These are phyloP conservation scores for Neria commutata DNA, from an alignment of 2,888 invertebrate genomes.

Conservation along the genomic window DNA sequence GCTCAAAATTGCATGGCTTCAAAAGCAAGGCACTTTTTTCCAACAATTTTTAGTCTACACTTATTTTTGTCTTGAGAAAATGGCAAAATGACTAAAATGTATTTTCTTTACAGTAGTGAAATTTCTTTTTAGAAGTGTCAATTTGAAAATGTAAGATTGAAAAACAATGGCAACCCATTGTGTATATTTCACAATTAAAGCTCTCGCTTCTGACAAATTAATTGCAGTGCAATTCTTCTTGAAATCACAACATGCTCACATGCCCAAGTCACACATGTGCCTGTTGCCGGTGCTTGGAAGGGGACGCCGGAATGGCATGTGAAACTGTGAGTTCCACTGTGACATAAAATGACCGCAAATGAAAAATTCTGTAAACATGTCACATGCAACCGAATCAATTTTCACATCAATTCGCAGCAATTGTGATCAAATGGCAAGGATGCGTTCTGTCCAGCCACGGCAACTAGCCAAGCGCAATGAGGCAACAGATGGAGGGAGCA, in stretches of 20 bases:
- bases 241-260: not conserved
- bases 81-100: too few species aligned
- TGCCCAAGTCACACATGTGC: not conserved
- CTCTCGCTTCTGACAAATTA: slow-evolving; percentile 6
- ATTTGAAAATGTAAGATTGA: too few species aligned
- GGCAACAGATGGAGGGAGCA: slow-evolving; percentile 27
- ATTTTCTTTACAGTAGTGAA: too few species aligned
- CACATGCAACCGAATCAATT: slow-evolving; percentile 59
- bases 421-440: slow-evolving; percentile 31
- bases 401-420: slow-evolving; percentile 52
- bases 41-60: too few species aligned
- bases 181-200: too few species aligned
- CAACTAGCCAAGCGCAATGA: slow-evolving; percentile 27
- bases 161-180: too few species aligned
- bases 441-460: slow-evolving; percentile 7
- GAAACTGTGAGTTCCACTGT: slow-evolving; percentile 23
- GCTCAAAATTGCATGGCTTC: too few species aligned
- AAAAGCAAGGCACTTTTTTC: too few species aligned
- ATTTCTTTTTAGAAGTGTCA: too few species aligned
- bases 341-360: slow-evolving; percentile 2
- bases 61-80: too few species aligned
- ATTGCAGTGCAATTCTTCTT: not conserved
- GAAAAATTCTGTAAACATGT: slow-evolving; percentile 53
- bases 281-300: not conserved
- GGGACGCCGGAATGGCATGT: not conserved